Evolutionary conservation across 2,113 vertebrate species (phyloP), one percentile per base, ranked within the genome.

Genomic region (Melanerpes aurifrons): DNA sequence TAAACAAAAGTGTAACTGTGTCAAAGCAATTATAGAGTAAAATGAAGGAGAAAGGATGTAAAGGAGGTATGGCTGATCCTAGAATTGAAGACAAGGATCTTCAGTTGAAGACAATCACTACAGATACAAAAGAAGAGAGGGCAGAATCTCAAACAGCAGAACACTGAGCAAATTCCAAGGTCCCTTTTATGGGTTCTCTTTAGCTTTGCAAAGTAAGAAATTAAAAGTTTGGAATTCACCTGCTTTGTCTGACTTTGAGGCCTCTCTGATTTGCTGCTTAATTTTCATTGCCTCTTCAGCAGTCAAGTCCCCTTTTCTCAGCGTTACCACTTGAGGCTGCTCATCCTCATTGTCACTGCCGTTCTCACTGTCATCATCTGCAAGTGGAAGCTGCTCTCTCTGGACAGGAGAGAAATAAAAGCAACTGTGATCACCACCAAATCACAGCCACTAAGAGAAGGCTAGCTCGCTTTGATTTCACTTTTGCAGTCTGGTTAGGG

Each of bases 301-400:
- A 24, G 97, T 98, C 78, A 99, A 94, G 82, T 99, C 98, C 68
- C 99, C 99, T 59, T 98, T 97, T 86, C 98, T 98, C 54, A 99
- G 95, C 8, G 99, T 98, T 15, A 99, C 99, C 31, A 99, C 98
- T 74, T 99, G 99, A 24, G 99, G 99, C 66, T 98, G 96, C 91
- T 99, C 99, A 71, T 99, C 99, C 54, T 99, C 99, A 3, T 95
- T 98, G 89, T 99, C 99, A 71, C 98, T 99, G 43, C 89, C 94
- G 0, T 80, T 90, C 26, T 98, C 98, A 57, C 96, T 97, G 66
- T 99, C 98, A 35, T 97, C 98, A 22, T 98, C 98, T 10, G 97
- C 92, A 12, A 95, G 93, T 3, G 98, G 98, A 93, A 98, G 98
- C 85, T 97, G 96, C 91, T 98, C 97, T 89, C 97, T 98, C 99